Conservation (phyloP, 1,140 invertebrate genomes). For the Drosophila sechellia region DNA sequence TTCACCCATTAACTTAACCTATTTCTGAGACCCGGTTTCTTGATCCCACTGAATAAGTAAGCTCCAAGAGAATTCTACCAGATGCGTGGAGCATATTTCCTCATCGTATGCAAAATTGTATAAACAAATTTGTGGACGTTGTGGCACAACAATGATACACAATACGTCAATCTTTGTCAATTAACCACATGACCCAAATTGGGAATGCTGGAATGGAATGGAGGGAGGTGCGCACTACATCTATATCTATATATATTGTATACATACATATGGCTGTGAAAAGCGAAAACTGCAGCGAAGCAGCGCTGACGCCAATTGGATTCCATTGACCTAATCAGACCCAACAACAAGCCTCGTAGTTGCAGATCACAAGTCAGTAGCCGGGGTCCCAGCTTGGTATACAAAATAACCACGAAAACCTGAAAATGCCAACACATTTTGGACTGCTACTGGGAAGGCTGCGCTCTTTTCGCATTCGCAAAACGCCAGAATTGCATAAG, state of each 20-base stretch:
- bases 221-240: constrained; percentile 10
- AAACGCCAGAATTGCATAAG: constrained; percentile 54
- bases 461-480: constrained; percentile 40
- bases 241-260: constrained; percentile 7
- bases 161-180: constrained; percentile 82
- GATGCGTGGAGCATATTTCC: constrained; percentile 63
- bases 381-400: constrained; percentile 13
- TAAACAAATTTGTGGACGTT: constrained; percentile 68
- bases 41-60: constrained; percentile 9
- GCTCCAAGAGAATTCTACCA: constrained; percentile 25
- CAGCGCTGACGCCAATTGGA: constrained; percentile 65
- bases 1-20: constrained; percentile 28
- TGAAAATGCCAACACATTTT: constrained; percentile 58
- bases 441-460: constrained; percentile 17
- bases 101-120: constrained; percentile 70
- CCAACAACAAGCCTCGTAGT: constrained; percentile 38
- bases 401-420: constrained; percentile 55
- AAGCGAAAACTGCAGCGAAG: constrained; percentile 57
- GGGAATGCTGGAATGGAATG: constrained; percentile 41
- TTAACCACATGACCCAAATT: constrained; percentile 80
- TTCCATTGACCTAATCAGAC: constrained; percentile 79
- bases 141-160: constrained; percentile 66
- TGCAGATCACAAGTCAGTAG: constrained; percentile 44
- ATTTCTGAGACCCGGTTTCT: constrained; percentile 27
- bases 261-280: constrained; percentile 23